These are phyloP conservation scores for Acrobasis consociella DNA, from an alignment of 2,888 invertebrate genomes.

Conservation along the genomic window DNA sequence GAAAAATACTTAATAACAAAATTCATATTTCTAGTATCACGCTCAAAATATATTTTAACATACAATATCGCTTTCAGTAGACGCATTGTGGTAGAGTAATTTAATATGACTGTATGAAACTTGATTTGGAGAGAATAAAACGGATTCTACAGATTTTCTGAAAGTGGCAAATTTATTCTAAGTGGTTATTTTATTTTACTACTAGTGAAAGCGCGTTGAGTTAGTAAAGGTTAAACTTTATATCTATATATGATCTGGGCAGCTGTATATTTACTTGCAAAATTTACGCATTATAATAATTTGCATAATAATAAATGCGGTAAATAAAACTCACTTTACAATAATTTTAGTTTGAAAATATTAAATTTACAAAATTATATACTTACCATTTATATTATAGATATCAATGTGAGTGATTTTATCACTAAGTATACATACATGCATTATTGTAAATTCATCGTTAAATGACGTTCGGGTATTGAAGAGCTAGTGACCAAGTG, in stretches of 20 bases:
- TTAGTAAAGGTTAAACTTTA: too few species aligned
- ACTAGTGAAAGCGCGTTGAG: too few species aligned
- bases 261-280: too few species aligned
- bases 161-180: neutral
- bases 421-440: neutral
- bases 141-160: neutral
- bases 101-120: neutral
- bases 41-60: too few species aligned
- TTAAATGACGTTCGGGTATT: constrained; percentile 49
- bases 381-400: neutral
- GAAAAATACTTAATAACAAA: too few species aligned
- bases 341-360: neutral
- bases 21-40: too few species aligned
- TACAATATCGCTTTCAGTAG: too few species aligned
- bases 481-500: constrained; percentile 67
- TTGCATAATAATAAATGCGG: too few species aligned
- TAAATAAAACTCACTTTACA: too few species aligned
- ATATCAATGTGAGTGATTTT: neutral
- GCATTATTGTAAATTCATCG: constrained; percentile 40
- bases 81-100: neutral
- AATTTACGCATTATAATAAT: too few species aligned
- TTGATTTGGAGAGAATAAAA: neutral
- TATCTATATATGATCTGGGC: too few species aligned
- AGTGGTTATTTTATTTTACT: neutral
- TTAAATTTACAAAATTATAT: neutral